Evolutionary conservation across 1,140 invertebrate genomes (phyloP).

Genomic region (Drosophila subpulchrella): DNA sequence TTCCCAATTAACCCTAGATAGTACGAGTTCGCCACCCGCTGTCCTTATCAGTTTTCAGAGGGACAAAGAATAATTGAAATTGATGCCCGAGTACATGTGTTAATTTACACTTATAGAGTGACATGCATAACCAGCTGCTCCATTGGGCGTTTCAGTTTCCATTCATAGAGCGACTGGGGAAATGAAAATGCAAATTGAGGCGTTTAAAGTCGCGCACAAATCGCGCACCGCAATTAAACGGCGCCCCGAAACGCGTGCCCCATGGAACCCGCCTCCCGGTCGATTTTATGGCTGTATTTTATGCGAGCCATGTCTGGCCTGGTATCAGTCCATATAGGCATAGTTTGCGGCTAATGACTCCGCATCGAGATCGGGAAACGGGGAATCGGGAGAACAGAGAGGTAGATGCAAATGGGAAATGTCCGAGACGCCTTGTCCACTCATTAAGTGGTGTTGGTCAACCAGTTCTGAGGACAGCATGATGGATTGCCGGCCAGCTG

Average conservation of each 20-base stretch:
- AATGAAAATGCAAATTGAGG: conserved; percentile 51
- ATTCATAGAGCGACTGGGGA: conserved; percentile 44
- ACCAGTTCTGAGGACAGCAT: conserved; percentile 50
- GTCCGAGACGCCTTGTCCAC: conserved; percentile 41
- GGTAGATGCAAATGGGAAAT: conserved; percentile 46
- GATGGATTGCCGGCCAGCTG: conserved; percentile 55
- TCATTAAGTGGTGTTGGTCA: conserved; percentile 60
- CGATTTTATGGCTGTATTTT: conserved; percentile 64
- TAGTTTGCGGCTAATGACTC: conserved; percentile 60
- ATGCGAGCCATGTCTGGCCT: conserved; percentile 49
- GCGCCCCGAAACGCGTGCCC: conserved; percentile 57
- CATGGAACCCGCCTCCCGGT: conserved; percentile 23
- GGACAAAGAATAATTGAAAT: conserved; percentile 44
- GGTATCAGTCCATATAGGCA: conserved; percentile 41
- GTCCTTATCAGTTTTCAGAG: conserved; percentile 48
- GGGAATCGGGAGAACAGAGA: background rate
- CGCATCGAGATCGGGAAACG: conserved; percentile 3
- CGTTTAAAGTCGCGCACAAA: conserved; percentile 58
- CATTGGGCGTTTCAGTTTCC: conserved; percentile 45
- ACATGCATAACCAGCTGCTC: conserved; percentile 44
- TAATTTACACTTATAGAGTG: conserved; percentile 62
- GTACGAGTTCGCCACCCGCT: conserved; percentile 11
- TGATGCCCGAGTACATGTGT: conserved; percentile 60
- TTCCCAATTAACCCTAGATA: conserved; percentile 32
- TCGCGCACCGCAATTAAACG: conserved; percentile 62